phyloP scores from a whole-genome alignment of 1,140 invertebrate species.

The Homalodisca vitripennis region DNA sequence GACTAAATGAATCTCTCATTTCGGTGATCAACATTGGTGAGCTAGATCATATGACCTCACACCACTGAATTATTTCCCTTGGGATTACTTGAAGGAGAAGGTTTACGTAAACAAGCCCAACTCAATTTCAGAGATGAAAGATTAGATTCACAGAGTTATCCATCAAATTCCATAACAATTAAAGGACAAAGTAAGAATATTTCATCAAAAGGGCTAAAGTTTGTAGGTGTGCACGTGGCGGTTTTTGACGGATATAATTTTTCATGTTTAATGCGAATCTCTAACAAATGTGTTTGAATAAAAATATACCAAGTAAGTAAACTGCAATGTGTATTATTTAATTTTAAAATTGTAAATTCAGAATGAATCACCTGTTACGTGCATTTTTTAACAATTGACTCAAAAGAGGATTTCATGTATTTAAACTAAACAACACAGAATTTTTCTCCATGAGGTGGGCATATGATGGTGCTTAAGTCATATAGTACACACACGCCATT shows the following conservation, averaged over 20 bases:
- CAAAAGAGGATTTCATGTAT: too few species aligned
- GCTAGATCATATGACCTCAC: neutral
- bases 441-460: too few species aligned
- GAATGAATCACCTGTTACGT: too few species aligned
- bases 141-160: slow-evolving; percentile 6
- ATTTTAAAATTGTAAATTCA: too few species aligned
- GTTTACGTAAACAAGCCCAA: slow-evolving; percentile 11
- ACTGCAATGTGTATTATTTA: too few species aligned
- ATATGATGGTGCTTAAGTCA: too few species aligned
- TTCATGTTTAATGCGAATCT: neutral
- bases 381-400: too few species aligned
- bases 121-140: neutral
- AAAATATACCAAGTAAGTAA: too few species aligned
- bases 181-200: neutral
- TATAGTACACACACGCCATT: too few species aligned
- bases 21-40: neutral
- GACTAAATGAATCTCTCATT: neutral
- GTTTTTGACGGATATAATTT: too few species aligned
- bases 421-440: too few species aligned
- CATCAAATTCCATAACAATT: slow-evolving; percentile 6
- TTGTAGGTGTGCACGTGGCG: neutral
- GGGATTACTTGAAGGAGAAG: too few species aligned
- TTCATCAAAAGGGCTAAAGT: neutral
- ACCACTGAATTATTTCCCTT: neutral
- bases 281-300: neutral